Evolutionary conservation across 2,888 invertebrate genomes (phyloP).

Genomic region (Diaperis boleti): DNA sequence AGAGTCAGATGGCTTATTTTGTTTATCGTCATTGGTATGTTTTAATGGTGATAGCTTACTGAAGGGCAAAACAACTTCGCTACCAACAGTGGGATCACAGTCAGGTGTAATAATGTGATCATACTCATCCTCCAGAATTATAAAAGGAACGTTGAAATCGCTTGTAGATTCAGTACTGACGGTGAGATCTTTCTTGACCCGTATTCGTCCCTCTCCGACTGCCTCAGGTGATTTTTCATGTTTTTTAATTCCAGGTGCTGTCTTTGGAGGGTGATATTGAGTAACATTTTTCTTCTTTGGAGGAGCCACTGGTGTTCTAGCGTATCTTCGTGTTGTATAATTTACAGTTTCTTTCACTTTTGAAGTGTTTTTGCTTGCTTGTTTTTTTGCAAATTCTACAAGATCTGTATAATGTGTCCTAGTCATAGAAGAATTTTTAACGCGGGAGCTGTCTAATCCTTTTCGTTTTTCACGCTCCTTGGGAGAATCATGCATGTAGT

Average conservation of each 20-base stretch:
- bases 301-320: conserved; percentile 23
- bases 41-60: conserved; percentile 1
- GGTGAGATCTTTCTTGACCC: conserved; percentile 30
- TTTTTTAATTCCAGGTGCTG: not conserved
- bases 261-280: conserved; percentile 1
- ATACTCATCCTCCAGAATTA: too few species aligned
- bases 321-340: conserved; percentile 16
- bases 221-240: not conserved
- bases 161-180: not conserved
- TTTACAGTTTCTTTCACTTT: conserved; percentile 24
- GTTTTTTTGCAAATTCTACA: not conserved
- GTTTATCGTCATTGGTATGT: not conserved
- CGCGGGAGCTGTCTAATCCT: too few species aligned
- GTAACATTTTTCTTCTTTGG: conserved; percentile 11
- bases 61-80: conserved; percentile 16
- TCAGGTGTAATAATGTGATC: not conserved
- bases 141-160: not conserved
- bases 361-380: conserved; percentile 5
- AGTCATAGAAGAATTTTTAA: too few species aligned
- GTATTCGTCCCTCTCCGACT: conserved; percentile 7
- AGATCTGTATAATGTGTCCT: too few species aligned
- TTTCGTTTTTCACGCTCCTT: not conserved
- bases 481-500: not conserved
- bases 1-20: not conserved
- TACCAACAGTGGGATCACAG: conserved; percentile 7